These are phyloP conservation scores for Diadophis punctatus DNA, from an alignment of 2,113 vertebrate species.

Conservation along the genomic window DNA sequence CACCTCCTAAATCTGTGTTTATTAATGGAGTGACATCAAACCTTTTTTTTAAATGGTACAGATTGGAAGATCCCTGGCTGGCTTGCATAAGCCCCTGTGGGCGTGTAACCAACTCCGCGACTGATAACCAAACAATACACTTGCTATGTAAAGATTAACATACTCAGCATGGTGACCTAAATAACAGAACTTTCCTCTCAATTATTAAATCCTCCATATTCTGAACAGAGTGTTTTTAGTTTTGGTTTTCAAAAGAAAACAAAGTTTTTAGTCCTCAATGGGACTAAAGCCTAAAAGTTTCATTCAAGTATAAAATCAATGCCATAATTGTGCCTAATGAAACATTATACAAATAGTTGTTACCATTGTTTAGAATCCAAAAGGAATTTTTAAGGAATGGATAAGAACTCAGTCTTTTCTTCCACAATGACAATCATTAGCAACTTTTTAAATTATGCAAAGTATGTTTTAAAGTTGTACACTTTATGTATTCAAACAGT, in stretches of 20 bases:
- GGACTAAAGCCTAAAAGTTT: not conserved
- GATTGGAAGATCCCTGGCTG: not conserved
- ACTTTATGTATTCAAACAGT: not conserved
- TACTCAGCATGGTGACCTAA: not conserved
- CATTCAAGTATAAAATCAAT: not conserved
- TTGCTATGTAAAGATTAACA: not conserved
- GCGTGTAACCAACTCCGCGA: not conserved
- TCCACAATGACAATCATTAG: not conserved
- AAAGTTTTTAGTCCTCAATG: not conserved
- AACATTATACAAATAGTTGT: not conserved
- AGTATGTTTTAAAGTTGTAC: not conserved
- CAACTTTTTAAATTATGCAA: not conserved
- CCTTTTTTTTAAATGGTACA: slow-evolving; percentile 12
- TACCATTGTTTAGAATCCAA: not conserved
- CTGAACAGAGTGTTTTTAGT: not conserved
- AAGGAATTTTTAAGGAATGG: not conserved
- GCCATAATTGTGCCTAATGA: not conserved
- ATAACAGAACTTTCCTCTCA: not conserved
- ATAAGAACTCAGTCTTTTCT: not conserved
- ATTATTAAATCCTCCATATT: not conserved
- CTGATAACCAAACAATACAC: not conserved
- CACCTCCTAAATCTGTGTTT: slow-evolving; percentile 3
- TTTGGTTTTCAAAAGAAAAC: not conserved
- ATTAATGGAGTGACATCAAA: slow-evolving; percentile 34
- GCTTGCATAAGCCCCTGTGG: not conserved